Percentiles rank a stretch among this genome's conserved stretches.
These are phyloP conservation scores for Peromyscus maniculatus DNA, from an alignment of 2,113 vertebrate genomes.

Conservation along the genomic window DNA sequence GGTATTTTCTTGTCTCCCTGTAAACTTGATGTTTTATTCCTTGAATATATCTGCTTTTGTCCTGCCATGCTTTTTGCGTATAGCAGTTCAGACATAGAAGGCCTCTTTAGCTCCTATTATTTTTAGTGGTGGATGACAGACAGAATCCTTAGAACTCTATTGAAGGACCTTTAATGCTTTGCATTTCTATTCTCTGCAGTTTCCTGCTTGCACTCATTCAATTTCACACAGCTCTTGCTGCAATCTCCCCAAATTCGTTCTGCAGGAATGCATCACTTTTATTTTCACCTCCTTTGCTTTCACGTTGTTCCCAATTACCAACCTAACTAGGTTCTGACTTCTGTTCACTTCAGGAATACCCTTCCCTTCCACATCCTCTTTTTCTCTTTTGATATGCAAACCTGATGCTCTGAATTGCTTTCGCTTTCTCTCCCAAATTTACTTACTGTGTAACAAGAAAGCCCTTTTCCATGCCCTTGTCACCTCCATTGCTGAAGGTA, in stretches of 20 bases:
- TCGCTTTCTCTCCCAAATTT: conserved; percentile 40
- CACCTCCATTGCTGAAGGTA: neutral
- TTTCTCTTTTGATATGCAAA: conserved; percentile 75
- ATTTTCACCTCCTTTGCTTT: conserved; percentile 75
- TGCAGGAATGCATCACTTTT: conserved; percentile 74
- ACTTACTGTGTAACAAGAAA: conserved; percentile 63
- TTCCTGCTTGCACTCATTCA: conserved; percentile 49
- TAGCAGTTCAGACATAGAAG: conserved; percentile 11
- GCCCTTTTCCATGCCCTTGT: conserved; percentile 55
- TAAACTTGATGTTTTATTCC: conserved; percentile 64
- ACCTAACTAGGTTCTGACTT: conserved; percentile 60
- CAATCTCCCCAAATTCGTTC: conserved; percentile 74
- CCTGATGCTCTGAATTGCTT: conserved; percentile 45
- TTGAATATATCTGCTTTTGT: conserved; percentile 59
- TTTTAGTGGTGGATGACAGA: conserved; percentile 65
- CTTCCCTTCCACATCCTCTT: conserved; percentile 45
- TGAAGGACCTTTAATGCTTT: conserved; percentile 68
- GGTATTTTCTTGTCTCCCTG: conserved; percentile 68
- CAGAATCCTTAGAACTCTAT: conserved; percentile 71
- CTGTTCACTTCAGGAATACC: conserved; percentile 53
- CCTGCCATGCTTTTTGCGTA: conserved; percentile 67
- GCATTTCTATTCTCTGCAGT: conserved; percentile 36
- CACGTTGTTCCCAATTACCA: conserved; percentile 67
- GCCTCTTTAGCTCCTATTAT: conserved; percentile 64
- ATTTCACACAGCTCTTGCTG: conserved; percentile 73